These are phyloP conservation scores for Pardosa pseudoannulata DNA, from an alignment of 2,888 invertebrate species.

Conservation along the genomic window DNA sequence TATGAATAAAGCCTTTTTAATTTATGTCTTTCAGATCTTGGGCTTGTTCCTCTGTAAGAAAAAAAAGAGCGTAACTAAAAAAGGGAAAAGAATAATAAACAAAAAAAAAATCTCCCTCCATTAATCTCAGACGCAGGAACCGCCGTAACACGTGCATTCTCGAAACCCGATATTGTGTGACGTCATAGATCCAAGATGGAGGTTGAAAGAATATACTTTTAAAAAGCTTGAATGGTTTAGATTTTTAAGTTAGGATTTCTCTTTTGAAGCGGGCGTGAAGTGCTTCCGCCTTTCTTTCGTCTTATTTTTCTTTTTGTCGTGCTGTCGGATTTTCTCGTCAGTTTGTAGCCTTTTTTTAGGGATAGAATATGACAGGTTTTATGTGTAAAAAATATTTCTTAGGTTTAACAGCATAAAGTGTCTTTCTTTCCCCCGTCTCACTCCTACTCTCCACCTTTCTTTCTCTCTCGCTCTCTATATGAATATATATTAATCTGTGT, in stretches of 20 bases:
- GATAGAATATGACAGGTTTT: too few relatives aligned
- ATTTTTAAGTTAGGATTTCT: background rate
- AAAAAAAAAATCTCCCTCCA: background rate
- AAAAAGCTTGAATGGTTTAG: background rate
- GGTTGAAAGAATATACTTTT: background rate
- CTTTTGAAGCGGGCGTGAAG: background rate
- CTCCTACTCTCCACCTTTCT: too few relatives aligned
- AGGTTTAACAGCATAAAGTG: too few relatives aligned
- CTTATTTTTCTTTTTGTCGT: too few relatives aligned
- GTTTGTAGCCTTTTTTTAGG: too few relatives aligned
- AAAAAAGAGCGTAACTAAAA: background rate
- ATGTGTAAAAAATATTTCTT: too few relatives aligned
- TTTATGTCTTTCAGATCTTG: constrained; percentile 6
- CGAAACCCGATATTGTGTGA: constrained; percentile 6
- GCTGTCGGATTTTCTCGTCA: too few relatives aligned
- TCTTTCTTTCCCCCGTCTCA: too few relatives aligned
- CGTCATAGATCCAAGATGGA: background rate
- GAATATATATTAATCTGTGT: too few relatives aligned
- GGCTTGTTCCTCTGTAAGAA: background rate
- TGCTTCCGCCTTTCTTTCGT: background rate
- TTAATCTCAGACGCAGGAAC: constrained; percentile 4
- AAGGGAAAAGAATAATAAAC: background rate
- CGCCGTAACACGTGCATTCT: background rate
- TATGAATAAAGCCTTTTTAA: background rate
- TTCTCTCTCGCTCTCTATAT: too few relatives aligned